Evolutionary conservation across 2,888 invertebrate genomes (phyloP), one percentile per base, ranked within the genome.

Genomic region (Drosophila atripex): DNA sequence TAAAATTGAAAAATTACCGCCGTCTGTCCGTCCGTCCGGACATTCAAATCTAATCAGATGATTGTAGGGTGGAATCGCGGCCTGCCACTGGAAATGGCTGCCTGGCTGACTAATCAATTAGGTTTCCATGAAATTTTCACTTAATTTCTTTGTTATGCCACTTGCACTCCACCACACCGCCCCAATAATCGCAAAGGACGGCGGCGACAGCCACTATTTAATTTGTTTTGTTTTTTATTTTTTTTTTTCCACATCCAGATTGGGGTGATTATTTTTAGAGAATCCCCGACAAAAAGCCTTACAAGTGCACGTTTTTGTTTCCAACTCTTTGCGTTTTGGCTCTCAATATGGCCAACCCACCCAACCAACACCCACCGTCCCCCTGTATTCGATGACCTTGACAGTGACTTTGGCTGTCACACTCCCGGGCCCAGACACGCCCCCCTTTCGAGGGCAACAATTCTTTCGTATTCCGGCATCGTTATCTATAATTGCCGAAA

Each of bases 11-110:
- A 60, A 70, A 60, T 70, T 70, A 53, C 69, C 51, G n/a, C 47
- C 32, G 39, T 39, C 16, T n/a, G n/a, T n/a, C n/a, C n/a, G n/a
- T n/a, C n/a, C n/a, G n/a, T 6, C 28, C 28, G 25, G 52, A 21
- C 25, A 25, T 14, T 51, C 50, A 32, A 69, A 70, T 70, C 70
- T 70, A 70, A 70, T 70, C 69, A 70, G 50, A 23, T 68, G 58
- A 59, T 39, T 68, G 35, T 16, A 52, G 46, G 28, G n/a, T 18
- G 30, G 23, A 68, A 58, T 39, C 51, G 68, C 68, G 68, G 50
- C 28, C n/a, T 7, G 28, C 49, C 16, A 18, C 41, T 50, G 41
- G 16, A 35, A 23, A 35, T 35, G 9, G 23, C 21, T 23, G 0
- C 21, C 4, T n/a, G 25, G 60, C 63, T 64, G 52, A 61, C 53